These are phyloP conservation scores for Caenorhabditis virilis DNA, from an alignment of 2,888 invertebrate species.

Conservation along the genomic window DNA sequence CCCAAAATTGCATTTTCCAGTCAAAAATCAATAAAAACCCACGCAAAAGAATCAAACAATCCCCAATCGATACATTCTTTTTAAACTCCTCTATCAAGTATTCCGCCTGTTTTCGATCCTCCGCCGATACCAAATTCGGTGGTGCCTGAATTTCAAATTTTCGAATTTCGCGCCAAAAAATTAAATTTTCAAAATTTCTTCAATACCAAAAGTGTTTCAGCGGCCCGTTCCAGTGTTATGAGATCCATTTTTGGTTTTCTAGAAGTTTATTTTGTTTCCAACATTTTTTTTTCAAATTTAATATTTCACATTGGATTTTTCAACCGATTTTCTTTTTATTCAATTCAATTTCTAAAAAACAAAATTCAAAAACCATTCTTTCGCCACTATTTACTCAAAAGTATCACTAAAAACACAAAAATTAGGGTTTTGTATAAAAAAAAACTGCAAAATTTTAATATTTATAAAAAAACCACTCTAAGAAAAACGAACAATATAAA, in stretches of 20 bases:
- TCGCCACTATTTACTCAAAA: slow-evolving; percentile 43
- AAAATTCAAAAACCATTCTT: slow-evolving; percentile 28
- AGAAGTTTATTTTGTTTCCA: neutral
- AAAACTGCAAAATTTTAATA: too few relatives aligned
- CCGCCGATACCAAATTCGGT: slow-evolving; percentile 45
- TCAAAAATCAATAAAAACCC: too few relatives aligned
- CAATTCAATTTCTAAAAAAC: neutral
- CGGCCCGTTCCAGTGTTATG: slow-evolving; percentile 54
- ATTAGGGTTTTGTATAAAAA: neutral
- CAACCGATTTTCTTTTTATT: neutral
- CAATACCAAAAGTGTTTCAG: slow-evolving; percentile 52
- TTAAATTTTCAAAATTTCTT: slow-evolving; percentile 3
- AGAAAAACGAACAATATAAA: slow-evolving; percentile 4
- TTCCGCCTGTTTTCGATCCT: slow-evolving; percentile 56
- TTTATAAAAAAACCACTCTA: too few relatives aligned
- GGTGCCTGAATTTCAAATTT: slow-evolving; percentile 41
- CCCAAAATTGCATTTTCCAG: too few relatives aligned
- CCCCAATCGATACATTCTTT: slow-evolving; percentile 40
- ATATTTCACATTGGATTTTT: slow-evolving; percentile 1
- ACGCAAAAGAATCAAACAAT: slow-evolving; percentile 47
- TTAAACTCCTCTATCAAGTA: slow-evolving; percentile 48
- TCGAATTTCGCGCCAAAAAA: neutral
- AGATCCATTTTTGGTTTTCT: slow-evolving; percentile 36
- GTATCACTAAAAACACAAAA: slow-evolving; percentile 40
- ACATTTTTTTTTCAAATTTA: neutral